Conservation (phyloP, 2,797 vertebrate species). For the Acanthiza pusilla region DNA sequence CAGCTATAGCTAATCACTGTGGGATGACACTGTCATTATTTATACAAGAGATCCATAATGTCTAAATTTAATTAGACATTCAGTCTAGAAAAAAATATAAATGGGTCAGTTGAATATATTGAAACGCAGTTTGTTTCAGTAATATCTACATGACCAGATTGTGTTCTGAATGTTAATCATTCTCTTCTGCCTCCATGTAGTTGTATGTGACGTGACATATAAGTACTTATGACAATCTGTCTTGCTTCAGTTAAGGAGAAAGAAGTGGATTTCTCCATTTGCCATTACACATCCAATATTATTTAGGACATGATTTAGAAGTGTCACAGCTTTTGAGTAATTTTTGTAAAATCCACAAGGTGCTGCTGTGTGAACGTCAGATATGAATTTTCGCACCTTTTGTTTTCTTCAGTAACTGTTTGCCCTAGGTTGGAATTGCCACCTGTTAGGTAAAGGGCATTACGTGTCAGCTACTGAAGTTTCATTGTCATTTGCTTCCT, state of each 20-base stretch:
- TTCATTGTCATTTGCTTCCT: background rate
- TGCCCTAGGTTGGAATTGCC: background rate
- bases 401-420: background rate
- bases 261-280: background rate
- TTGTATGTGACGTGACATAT: background rate
- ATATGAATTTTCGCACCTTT: background rate
- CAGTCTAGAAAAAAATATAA: background rate
- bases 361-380: background rate
- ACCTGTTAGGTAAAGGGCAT: background rate
- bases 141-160: background rate
- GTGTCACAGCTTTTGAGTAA: background rate
- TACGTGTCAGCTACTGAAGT: background rate
- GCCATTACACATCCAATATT: background rate
- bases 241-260: background rate
- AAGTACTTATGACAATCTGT: background rate
- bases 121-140: background rate
- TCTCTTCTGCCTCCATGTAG: background rate
- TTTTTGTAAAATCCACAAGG: background rate
- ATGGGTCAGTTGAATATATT: background rate
- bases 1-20: background rate
- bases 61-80: background rate
- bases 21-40: background rate
- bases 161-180: background rate
- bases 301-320: background rate
- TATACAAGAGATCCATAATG: background rate